These are phyloP conservation scores for Acanthosepion esculentum DNA, from an alignment of 2,888 invertebrate species.

Conservation along the genomic window DNA sequence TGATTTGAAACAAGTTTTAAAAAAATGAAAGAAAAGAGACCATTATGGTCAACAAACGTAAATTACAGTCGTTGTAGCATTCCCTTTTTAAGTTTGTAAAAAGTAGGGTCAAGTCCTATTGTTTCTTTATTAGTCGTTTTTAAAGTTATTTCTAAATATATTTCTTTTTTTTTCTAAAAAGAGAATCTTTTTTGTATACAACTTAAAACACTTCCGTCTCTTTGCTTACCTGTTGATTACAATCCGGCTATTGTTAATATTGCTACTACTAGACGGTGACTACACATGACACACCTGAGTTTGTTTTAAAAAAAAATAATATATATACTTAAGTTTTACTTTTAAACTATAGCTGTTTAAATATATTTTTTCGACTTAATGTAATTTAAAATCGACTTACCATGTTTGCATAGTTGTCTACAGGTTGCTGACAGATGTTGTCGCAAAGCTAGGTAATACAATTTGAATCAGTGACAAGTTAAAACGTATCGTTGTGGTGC, in stretches of 20 bases:
- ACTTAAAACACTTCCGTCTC: neutral
- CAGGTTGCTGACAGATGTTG: neutral
- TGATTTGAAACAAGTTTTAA: no score
- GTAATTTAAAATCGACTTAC: neutral
- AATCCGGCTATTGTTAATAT: neutral
- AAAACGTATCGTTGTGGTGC: no score
- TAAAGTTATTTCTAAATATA: no score
- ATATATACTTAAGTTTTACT: neutral
- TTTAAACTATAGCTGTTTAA: neutral
- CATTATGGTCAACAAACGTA: no score
- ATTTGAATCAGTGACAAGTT: neutral
- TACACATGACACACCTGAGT: conserved; percentile 8
- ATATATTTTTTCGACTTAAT: neutral
- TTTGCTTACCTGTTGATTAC: neutral
- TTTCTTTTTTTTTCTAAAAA: no score
- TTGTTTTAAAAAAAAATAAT: neutral
- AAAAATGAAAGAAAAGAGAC: no score
- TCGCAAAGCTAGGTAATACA: neutral
- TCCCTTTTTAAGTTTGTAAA: no score
- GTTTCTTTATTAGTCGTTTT: no score
- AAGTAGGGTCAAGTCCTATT: no score
- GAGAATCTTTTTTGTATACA: neutral
- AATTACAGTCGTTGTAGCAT: no score
- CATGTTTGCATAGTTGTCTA: neutral
- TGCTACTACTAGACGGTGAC: neutral